Evolutionary conservation across 2,888 invertebrate species (phyloP).

Genomic region (Atherix ibis): DNA sequence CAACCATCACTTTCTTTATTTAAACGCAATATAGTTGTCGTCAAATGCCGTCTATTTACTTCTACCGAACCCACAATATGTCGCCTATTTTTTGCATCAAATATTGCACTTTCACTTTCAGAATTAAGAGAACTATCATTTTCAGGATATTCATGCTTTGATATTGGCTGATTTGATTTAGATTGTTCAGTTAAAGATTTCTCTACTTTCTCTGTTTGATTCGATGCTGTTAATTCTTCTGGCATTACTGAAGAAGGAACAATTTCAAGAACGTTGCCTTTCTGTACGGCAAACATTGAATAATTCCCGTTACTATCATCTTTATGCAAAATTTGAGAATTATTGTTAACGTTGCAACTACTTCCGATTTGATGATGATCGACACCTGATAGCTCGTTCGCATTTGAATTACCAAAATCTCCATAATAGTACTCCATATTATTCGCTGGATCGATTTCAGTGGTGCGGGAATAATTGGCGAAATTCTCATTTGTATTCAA

Average conservation of each 20-base stretch:
- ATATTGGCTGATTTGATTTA: not conserved
- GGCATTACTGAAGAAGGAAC: slow-evolving; percentile 17
- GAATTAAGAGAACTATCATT: not conserved
- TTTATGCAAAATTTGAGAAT: slow-evolving; percentile 3
- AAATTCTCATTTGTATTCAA: too few relatives aligned
- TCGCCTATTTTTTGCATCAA: not conserved
- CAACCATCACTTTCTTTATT: slow-evolving; percentile 15
- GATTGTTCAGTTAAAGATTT: too few relatives aligned
- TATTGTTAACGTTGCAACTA: too few relatives aligned
- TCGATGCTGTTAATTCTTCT: not conserved
- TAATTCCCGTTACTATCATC: not conserved
- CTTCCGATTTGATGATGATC: too few relatives aligned
- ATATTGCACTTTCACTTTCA: not conserved
- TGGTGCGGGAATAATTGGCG: too few relatives aligned
- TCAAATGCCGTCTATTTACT: slow-evolving; percentile 17
- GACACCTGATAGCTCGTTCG: too few relatives aligned
- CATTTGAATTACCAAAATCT: too few relatives aligned
- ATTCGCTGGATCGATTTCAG: too few relatives aligned
- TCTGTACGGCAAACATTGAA: slow-evolving; percentile 24
- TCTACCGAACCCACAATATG: slow-evolving; percentile 9
- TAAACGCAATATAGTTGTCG: slow-evolving; percentile 17
- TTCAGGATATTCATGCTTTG: not conserved
- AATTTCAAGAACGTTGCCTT: slow-evolving; percentile 31
- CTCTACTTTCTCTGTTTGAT: not conserved
- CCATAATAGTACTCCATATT: too few relatives aligned